Evolutionary conservation across 2,888 invertebrate genomes (phyloP).

Genomic region (Ornithoptera alexandrae): DNA sequence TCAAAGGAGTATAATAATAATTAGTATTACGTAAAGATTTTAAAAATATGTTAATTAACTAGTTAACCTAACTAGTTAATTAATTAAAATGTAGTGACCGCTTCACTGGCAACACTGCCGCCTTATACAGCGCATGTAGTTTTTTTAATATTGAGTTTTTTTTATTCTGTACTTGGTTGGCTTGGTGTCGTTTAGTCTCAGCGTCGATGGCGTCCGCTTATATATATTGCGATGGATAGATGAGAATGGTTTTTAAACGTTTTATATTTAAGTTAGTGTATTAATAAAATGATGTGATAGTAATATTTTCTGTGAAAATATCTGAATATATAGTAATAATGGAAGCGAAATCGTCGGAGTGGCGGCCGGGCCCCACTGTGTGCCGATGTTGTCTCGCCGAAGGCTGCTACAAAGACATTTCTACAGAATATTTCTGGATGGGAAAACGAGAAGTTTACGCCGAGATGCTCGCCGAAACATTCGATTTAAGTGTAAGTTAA

Average conservation of each 20-base stretch:
- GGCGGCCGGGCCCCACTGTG: conserved; percentile 71
- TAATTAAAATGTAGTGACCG: too few relatives aligned
- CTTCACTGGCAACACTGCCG: not conserved
- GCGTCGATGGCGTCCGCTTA: conserved; percentile 18
- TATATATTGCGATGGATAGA: conserved; percentile 20
- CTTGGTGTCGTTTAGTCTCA: not conserved
- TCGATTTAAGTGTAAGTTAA: conserved; percentile 61
- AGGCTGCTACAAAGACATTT: conserved; percentile 74
- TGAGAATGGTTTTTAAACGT: conserved; percentile 24
- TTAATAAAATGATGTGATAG: conserved; percentile 35
- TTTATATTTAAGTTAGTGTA: conserved; percentile 34
- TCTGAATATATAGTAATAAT: conserved; percentile 46
- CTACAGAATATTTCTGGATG: conserved; percentile 77
- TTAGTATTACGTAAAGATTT: too few relatives aligned
- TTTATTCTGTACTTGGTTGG: not conserved
- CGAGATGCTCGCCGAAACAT: conserved; percentile 67
- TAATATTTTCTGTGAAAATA: conserved; percentile 51
- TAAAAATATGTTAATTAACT: too few relatives aligned
- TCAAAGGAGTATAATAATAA: too few relatives aligned
- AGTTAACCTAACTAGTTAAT: too few relatives aligned
- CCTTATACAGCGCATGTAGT: not conserved
- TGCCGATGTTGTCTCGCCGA: conserved; percentile 71
- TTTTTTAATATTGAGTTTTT: not conserved
- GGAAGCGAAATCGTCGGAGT: conserved; percentile 62
- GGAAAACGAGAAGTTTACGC: conserved; percentile 72